Evolutionary conservation across 2,888 invertebrate genomes (phyloP), one percentile per base, ranked within the genome.

Genomic region (Sarcophaga variegata): DNA sequence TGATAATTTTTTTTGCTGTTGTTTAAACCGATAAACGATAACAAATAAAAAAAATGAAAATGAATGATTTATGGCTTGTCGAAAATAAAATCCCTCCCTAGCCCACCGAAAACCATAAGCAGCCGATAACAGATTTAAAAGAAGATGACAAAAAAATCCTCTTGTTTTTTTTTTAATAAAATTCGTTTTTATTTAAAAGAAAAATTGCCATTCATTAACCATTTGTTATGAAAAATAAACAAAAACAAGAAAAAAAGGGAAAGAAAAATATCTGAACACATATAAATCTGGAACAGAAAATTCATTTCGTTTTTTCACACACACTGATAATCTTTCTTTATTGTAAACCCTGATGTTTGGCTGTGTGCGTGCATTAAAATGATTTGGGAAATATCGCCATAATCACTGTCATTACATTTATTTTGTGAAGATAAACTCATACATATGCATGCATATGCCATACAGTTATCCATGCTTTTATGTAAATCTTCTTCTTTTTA

Each of bases 371-470:
- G 17, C 12, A n/a, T 17, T 17, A 59, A 71, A 71, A 59, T 71
- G 25, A 54, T 54, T 27, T 11, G 17, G 17, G 4, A 17, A 25
- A 71, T n/a, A 69, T 25, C 11, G 10, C 11, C 45, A 69, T 81
- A 81, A 81, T 81, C 62, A 81, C 75, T 81, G 59, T 63, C 75
- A 81, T 81, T 81, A 75, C 69, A 60, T 17, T 12, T 12, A 17
- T 74, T 69, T 25, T 64, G 62, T 64, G 63, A 79, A 25, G 17
- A 62, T 25, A 76, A n/a, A 47, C 67, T 59, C 14, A 49, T 17
- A 37, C 77, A 79, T 63, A 60, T 4, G 49, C 37, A 60, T 4
- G 49, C 37, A 22, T 17, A 60, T 12, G 27, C 60, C 37, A 37
- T 37, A 37, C 10, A 37, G 2, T 37, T 37, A 37, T 37, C 8